Evolutionary conservation across 2,797 vertebrate genomes (phyloP).

Genomic region (Hemibagrus guttatus): DNA sequence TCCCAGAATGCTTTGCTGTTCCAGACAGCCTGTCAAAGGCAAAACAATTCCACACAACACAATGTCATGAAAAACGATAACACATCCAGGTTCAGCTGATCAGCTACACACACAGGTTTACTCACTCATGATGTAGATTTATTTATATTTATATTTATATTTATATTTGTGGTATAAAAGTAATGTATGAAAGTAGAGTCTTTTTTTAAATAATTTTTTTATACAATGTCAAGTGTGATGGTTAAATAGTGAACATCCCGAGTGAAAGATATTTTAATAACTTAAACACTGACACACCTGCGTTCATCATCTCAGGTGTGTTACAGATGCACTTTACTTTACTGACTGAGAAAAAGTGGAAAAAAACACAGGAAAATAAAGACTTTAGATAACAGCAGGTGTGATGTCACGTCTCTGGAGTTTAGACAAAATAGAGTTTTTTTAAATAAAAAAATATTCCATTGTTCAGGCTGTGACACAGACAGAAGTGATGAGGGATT

Average conservation of each 20-base stretch:
- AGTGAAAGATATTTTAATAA: background rate
- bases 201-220: conserved; percentile 1
- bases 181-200: conserved; percentile 14
- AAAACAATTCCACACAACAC: conserved; percentile 5
- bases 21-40: conserved; percentile 71
- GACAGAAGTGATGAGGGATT: background rate
- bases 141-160: background rate
- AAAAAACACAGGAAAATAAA: background rate
- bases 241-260: background rate
- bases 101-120: background rate
- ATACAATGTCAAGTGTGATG: conserved; percentile 17
- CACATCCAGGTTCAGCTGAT: background rate
- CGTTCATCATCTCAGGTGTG: too few relatives aligned
- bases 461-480: background rate
- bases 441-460: conserved; percentile 1
- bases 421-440: background rate
- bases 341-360: background rate
- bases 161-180: background rate
- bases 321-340: background rate
- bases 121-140: background rate
- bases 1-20: conserved; percentile 65
- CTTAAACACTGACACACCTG: conserved; percentile 44
- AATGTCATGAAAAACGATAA: background rate
- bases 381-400: background rate
- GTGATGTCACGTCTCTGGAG: background rate